Evolutionary conservation across 2,113 vertebrate species (phyloP), one percentile per base, ranked within the genome.

Genomic region (Nyctibius bracteatus): DNA sequence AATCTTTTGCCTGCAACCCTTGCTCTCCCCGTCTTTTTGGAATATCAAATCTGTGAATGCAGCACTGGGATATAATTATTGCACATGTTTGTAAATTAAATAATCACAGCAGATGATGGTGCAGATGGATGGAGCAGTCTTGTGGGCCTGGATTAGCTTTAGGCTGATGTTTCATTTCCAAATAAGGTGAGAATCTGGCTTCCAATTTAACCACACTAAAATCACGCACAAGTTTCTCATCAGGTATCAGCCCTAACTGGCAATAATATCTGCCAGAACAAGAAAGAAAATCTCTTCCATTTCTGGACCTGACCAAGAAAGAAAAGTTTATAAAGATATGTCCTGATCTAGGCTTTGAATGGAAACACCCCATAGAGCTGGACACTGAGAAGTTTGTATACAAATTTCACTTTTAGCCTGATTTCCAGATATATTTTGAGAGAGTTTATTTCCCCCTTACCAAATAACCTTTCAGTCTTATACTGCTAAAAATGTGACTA

Each of bases 61-160:
- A 84, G 82, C 41, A 77, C 55, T 86, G 66, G 52, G 17, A 52
- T 81, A 47, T 81, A 88, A 94, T 95, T 81, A 95, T 30, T 81
- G 72, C n/a, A 86, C 51, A 85, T 12, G 35, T 84, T 91, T 93
- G 52, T 84, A 94, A 83, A 94, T 91, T 74, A 92, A 89, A 86
- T 74, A 83, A 47, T 79, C 66, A 74, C 18, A 72, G 87, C 65
- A 95, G 75, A 86, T 57, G 71, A 92, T n/a, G 88, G 39, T 78
- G 80, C 75, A 95, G 72, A 88, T 84, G 88, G 82, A 93, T 3
- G 3, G 68, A 74, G 47, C 47, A 95, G 77, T 39, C n/a, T 66
- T 93, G 77, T 81, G 57, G 83, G 77, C 58, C 63, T 61, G 47
- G 33, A 47, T 73, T 90, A 84, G 57, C 75, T 92, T 74, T 88